Evolutionary conservation across 2,113 vertebrate species (phyloP), one percentile per base, ranked within the genome.

Genomic region (Oenanthe melanoleuca): DNA sequence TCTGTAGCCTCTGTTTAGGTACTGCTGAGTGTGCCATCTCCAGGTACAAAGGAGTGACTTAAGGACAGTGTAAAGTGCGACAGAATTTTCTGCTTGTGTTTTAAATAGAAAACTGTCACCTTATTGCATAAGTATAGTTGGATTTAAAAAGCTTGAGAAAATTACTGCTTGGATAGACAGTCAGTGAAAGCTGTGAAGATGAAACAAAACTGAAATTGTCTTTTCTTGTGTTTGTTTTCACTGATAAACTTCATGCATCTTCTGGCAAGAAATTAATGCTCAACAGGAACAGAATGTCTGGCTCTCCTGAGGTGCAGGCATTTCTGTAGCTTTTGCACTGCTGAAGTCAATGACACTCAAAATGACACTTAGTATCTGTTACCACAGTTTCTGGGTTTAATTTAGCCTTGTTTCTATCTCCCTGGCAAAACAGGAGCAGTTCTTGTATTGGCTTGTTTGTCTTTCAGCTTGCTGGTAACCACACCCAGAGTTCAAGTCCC

Each of bases 361-460:
- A 34, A 34, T 63, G 38, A 53, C 52, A 37, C 26, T 91, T 61
- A 23, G 8, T 67, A 63, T 82, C 50, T 77, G 42, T 55, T 73
- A 47, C 11, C 29, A 45, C 24, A 12, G 31, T 53, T 83, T 63
- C 80, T 81, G 17, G 1, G 1, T 86, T 88, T 82, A 65, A 63
- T 86, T 83, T 83, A 34, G 19, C 24, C 28, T 57, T 73, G 6
- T 85, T 93, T 87, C 61, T 37, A 2, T 82, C 29, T 85, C 22
- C 24, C 33, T 42, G 47, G 42, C 53, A 81, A 79, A 87, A 61
- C 70, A 38, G 4, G 34, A 47, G 57, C 45, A 23, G 24, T 87
- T 93, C 78, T 31, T 91, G 89, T 33, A 50, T 70, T 80, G 84
- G 56, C 89, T 89, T 91, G 89, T 94, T 93, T 60, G 29, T 87